Conservation (phyloP, 2,113 vertebrate species). For the Micromys minutus region DNA sequence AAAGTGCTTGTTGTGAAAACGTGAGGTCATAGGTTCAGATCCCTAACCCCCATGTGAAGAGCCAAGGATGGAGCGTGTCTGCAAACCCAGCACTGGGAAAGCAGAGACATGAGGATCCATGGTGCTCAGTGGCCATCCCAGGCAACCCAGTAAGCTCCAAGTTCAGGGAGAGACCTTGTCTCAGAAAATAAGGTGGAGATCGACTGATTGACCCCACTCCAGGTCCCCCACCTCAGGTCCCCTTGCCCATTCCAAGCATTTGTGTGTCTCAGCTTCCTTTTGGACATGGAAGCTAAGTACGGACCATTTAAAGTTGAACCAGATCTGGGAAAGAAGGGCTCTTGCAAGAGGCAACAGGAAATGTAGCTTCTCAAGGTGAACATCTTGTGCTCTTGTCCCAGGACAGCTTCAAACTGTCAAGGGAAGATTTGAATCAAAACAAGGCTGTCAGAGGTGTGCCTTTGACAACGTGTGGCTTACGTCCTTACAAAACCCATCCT, state of each 20-base stretch:
- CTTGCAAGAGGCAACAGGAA: not conserved
- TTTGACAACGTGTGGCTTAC: not conserved
- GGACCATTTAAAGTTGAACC: not conserved
- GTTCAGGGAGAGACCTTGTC: not conserved
- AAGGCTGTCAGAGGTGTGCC: not conserved
- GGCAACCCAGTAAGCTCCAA: not conserved
- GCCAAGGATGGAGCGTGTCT: not conserved
- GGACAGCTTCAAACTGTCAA: not conserved
- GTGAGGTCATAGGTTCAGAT: not conserved
- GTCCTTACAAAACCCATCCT: not conserved
- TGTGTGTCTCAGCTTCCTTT: not conserved
- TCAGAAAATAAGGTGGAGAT: not conserved
- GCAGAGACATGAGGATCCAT: not conserved
- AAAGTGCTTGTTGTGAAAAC: not conserved
- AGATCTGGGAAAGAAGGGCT: not conserved
- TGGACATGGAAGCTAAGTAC: not conserved
- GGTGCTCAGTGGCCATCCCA: not conserved
- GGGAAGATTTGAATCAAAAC: not conserved
- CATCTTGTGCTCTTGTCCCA: not conserved
- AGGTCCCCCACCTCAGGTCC: rapidly evolving
- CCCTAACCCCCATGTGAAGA: not conserved
- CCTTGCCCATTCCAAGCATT: not conserved
- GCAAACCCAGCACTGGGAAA: not conserved
- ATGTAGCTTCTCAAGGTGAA: not conserved
- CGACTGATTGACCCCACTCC: not conserved